Evolutionary conservation across 2,888 invertebrate genomes (phyloP).

Genomic region (Dicycla oo): DNA sequence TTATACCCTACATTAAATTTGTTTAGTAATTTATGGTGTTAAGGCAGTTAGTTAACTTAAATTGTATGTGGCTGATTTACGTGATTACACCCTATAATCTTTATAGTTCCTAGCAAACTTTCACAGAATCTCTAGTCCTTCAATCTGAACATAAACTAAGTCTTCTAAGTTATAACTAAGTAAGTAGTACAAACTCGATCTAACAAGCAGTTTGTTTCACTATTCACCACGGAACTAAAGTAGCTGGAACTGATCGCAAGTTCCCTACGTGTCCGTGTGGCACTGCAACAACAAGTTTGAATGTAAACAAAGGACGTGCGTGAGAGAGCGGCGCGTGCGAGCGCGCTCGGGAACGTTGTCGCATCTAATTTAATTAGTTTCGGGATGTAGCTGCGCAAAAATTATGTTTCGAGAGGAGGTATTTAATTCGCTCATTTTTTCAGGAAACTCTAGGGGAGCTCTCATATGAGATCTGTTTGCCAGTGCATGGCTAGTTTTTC

Average conservation of each 20-base stretch:
- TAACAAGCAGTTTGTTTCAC: constrained; percentile 27
- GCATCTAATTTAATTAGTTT: constrained; percentile 36
- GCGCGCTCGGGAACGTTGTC: constrained; percentile 1
- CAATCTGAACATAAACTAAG: background rate
- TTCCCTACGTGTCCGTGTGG: background rate
- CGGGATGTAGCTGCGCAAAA: constrained; percentile 9
- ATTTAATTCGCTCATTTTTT: constrained; percentile 12
- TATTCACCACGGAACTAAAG: constrained; percentile 11
- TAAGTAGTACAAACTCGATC: constrained; percentile 8
- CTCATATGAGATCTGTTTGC: background rate
- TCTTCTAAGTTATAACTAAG: constrained; percentile 10
- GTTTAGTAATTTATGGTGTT: background rate
- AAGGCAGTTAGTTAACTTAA: background rate
- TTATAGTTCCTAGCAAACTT: background rate
- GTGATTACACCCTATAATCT: background rate
- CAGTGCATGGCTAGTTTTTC: background rate
- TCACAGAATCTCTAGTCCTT: background rate
- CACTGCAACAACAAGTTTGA: constrained; percentile 20
- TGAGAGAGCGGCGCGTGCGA: constrained; percentile 9
- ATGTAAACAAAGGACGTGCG: constrained; percentile 38
- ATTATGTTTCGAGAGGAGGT: constrained; percentile 1
- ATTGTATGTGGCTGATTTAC: background rate
- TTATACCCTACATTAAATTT: background rate
- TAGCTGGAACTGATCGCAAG: constrained; percentile 10
- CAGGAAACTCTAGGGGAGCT: background rate